These are phyloP conservation scores for human DNA, from an alignment of 2,113 vertebrate genomes.

Conservation along the genomic window GRCh38 chr7:206501-207000, in stretches of 20 bases:
- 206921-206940: neutral
- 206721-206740: too few relatives aligned
- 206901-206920: neutral
- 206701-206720: too few relatives aligned
- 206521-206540: neutral
- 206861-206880: neutral
- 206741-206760: neutral
- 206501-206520: neutral
- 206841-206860: neutral
- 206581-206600: neutral
- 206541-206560: neutral
- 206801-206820: neutral
- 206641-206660: neutral
- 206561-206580: too few relatives aligned
- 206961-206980: too few relatives aligned
- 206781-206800: too few relatives aligned
- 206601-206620: neutral
- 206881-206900: neutral
- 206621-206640: too few relatives aligned
- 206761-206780: neutral
- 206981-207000: too few relatives aligned
- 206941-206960: too few relatives aligned
- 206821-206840: too few relatives aligned
- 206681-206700: too few relatives aligned
- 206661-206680: too few relatives aligned